Evolutionary conservation across 2,888 invertebrate genomes (phyloP).

Genomic region (Cyclophora punctaria): DNA sequence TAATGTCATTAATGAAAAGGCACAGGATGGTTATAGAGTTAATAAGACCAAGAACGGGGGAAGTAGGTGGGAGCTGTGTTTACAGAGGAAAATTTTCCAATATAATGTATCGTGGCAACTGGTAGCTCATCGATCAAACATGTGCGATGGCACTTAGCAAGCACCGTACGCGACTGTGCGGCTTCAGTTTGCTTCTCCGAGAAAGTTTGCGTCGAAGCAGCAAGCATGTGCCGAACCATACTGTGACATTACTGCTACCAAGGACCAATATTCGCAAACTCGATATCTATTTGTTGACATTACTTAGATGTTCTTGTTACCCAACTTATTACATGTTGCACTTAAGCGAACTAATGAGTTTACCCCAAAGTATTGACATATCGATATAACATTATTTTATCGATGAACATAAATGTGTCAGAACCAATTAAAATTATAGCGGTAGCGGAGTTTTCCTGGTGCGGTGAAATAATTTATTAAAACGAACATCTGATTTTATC

Average conservation of each 20-base stretch:
- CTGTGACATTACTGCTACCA: conserved; percentile 7
- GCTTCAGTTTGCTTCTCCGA: conserved; percentile 22
- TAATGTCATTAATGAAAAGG: conserved; percentile 46
- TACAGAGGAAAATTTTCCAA: conserved; percentile 26
- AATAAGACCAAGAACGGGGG: conserved; percentile 33
- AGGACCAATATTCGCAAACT: too few species aligned
- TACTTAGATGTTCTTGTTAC: too few species aligned
- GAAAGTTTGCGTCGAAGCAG: conserved; percentile 29
- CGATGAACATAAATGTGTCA: too few species aligned
- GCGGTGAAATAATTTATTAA: too few species aligned
- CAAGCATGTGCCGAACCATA: conserved; percentile 33
- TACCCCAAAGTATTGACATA: too few species aligned
- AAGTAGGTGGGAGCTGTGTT: conserved; percentile 18
- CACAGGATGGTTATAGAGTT: conserved; percentile 38
- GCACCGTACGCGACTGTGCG: conserved; percentile 14
- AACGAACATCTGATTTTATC: too few species aligned
- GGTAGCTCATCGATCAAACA: conserved; percentile 57
- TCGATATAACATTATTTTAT: too few species aligned
- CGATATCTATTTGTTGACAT: too few species aligned
- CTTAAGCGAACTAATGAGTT: too few species aligned
- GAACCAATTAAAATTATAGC: too few species aligned
- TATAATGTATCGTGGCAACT: conserved; percentile 48
- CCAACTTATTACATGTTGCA: too few species aligned
- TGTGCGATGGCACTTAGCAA: conserved; percentile 25
- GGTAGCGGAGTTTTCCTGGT: too few species aligned